Percentiles rank a stretch among this genome's conserved stretches.
Conservation (phyloP, 2,888 invertebrate genomes). For the Imbricaverruca yamaguchii region DNA sequence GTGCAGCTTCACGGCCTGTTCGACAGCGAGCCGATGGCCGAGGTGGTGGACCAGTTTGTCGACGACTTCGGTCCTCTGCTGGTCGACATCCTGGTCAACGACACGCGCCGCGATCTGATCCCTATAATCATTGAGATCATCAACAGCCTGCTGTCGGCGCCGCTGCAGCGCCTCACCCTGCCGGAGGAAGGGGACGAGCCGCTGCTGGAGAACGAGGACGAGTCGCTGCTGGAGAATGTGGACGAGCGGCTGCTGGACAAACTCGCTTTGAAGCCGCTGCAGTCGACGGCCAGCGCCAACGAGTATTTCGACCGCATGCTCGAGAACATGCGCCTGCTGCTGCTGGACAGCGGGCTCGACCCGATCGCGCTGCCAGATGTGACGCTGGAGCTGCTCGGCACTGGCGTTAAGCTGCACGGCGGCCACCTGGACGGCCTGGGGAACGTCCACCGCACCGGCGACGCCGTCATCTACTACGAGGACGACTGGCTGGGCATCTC, state of each 20-base stretch:
- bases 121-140: background rate
- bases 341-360: background rate
- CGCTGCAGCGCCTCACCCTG: too few species aligned
- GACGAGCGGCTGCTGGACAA: too few species aligned
- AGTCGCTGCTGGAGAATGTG: too few species aligned
- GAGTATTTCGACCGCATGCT: background rate
- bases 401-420: background rate
- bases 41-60: background rate
- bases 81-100: slow-evolving; percentile 1
- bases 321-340: background rate
- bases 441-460: slow-evolving; percentile 1
- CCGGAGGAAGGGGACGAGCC: too few species aligned
- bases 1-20: background rate
- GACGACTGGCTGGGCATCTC: slow-evolving; percentile 1
- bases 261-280: too few species aligned
- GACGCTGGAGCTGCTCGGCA: background rate
- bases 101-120: background rate
- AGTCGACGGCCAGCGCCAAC: background rate
- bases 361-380: background rate
- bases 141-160: background rate
- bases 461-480: background rate
- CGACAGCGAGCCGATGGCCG: background rate
- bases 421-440: background rate
- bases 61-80: background rate
- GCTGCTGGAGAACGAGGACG: too few species aligned